phyloP scores from a whole-genome alignment of 2,888 invertebrate species.

The Arrhopalites spinosus region DNA sequence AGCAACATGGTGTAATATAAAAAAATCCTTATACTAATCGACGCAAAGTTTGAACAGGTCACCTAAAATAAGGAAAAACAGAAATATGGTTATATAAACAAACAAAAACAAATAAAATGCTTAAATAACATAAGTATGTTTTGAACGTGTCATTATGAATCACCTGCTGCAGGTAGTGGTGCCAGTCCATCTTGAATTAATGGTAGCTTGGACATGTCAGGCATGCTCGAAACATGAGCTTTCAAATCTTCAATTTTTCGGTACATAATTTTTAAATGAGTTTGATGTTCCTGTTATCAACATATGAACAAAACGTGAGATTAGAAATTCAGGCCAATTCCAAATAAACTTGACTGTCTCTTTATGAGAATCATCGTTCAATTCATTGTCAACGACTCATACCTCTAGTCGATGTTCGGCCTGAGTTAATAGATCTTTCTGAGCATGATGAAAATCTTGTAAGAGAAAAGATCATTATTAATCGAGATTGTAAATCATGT shows the following conservation, averaged over 20 bases:
- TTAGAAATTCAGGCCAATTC: not conserved
- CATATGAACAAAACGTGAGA: conserved; percentile 55
- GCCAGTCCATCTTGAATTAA: conserved; percentile 91
- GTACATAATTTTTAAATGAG: conserved; percentile 45
- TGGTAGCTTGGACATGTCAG: conserved; percentile 88
- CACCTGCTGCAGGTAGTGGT: conserved; percentile 92
- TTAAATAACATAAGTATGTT: too few relatives aligned
- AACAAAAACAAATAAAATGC: too few relatives aligned
- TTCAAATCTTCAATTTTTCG: conserved; percentile 63
- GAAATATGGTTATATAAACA: too few relatives aligned
- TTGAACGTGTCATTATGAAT: too few relatives aligned
- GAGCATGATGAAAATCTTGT: conserved; percentile 84
- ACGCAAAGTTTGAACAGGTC: conserved; percentile 60
- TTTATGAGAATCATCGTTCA: too few relatives aligned
- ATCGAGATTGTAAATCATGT: too few relatives aligned
- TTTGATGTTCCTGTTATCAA: conserved; percentile 73
- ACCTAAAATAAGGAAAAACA: too few relatives aligned
- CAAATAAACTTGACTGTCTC: too few relatives aligned
- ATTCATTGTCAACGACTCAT: too few relatives aligned
- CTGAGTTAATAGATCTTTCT: conserved; percentile 81
- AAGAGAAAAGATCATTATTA: too few relatives aligned
- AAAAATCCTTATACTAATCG: too few relatives aligned
- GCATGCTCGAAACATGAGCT: conserved; percentile 90
- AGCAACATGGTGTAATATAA: too few relatives aligned
- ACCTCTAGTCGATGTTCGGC: conserved; percentile 88